These are phyloP conservation scores for Sceloporus undulatus DNA, from an alignment of 2,113 vertebrate genomes.

Conservation along the genomic window DNA sequence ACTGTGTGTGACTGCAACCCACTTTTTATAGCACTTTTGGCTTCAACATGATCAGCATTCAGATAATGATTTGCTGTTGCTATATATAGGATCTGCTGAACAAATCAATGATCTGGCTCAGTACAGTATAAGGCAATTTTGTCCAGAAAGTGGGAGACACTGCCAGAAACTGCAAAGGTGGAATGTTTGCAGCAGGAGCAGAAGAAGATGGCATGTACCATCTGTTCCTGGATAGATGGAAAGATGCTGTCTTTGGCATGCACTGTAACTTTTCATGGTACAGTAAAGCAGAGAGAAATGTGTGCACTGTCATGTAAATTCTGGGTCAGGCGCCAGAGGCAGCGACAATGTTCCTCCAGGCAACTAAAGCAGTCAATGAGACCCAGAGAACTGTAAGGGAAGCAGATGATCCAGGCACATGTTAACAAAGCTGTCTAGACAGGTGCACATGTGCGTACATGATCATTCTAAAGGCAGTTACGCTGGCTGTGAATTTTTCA, in stretches of 20 bases:
- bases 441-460: background rate
- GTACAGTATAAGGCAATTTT: background rate
- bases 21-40: background rate
- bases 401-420: background rate
- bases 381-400: background rate
- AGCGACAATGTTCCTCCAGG: rapidly evolving
- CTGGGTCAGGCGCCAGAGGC: background rate
- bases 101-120: background rate
- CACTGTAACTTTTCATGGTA: background rate
- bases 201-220: background rate
- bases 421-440: background rate
- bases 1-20: too few relatives aligned
- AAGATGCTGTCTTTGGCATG: background rate
- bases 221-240: conserved; percentile 9
- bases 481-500: background rate
- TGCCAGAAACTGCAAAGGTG: background rate
- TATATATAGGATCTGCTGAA: background rate
- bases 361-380: background rate
- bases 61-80: background rate
- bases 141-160: background rate
- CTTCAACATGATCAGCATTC: background rate
- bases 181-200: background rate
- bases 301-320: background rate
- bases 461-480: background rate
- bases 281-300: background rate